Evolutionary conservation across 2,113 vertebrate species (phyloP), one percentile per base, ranked within the genome.

Genomic region (Pterocles burchelli): DNA sequence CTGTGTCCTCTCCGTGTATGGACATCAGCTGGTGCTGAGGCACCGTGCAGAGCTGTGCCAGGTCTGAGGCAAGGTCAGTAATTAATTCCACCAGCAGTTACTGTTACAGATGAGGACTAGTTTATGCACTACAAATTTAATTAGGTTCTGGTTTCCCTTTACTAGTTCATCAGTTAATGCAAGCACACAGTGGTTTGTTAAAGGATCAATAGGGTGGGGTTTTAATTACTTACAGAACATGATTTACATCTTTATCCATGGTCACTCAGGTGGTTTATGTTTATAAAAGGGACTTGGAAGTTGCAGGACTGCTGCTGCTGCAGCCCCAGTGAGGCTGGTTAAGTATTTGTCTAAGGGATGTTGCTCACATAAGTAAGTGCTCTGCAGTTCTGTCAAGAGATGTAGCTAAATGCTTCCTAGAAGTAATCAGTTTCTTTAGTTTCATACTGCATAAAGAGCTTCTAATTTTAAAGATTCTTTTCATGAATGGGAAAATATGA

Each of bases 401-500:
- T 83, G 77, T 72, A 95, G 88, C 93, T 76, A 96, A 89, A 84
- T 91, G 82, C 61, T 83, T 72, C 79, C 75, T 90, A 78, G 49
- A 79, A 89, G 87, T 88, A 92, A 97, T 96, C 92, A 92, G 80
- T 84, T 95, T 88, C 88, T 80, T 94, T 94, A 72, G 82, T 95
- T 93, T 94, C 65, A 25, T 84, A 43, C 77, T 61, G 75, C 71
- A 91, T 94, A 94, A 90, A 90, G 88, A 86, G 61, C 78, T 92
- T 77, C 88, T 54, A 92, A 89, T 88, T 94, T 89, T 88, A 85
- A 93, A 92, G 74, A 19, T 26, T 66, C 76, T 65, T 92, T 96
- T 95, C 85, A 88, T 96, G 89, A 96, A 95, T 90, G 87, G 88
- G 41, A 92, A 96, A 96, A 97, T 93, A 95, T 79, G 88, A 96